phyloP scores from a whole-genome alignment of 2,797 vertebrate species.

The Lacerta viridis region DNA sequence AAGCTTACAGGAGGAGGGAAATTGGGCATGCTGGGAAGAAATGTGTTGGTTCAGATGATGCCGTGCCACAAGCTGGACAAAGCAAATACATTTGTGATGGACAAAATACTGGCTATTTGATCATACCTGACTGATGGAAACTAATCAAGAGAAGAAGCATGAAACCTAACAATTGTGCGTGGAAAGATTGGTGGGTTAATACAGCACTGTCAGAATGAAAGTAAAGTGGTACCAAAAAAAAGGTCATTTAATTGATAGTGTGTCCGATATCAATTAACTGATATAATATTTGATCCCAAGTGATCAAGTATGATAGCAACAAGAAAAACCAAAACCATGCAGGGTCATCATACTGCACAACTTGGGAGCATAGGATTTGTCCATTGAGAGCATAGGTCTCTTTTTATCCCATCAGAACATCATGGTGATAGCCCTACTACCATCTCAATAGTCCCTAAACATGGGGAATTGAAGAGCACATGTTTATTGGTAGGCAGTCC shows the following conservation, averaged over 20 bases:
- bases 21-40: constrained; percentile 18
- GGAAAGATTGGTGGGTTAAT: not conserved
- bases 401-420: too few species aligned
- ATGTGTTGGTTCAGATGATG: not conserved
- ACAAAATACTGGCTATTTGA: not conserved
- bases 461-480: too few species aligned
- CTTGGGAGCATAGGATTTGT: too few species aligned
- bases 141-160: not conserved
- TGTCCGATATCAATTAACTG: not conserved
- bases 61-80: not conserved
- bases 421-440: too few species aligned
- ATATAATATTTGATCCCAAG: too few species aligned
- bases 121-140: not conserved
- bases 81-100: constrained; percentile 3
- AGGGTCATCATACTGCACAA: too few species aligned
- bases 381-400: too few species aligned
- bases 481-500: too few species aligned
- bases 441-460: too few species aligned
- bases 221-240: too few species aligned
- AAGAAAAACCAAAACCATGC: too few species aligned
- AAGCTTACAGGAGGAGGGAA: not conserved
- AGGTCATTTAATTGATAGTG: not conserved
- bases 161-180: not conserved
- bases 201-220: not conserved
- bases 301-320: not conserved